Conservation (phyloP, 2,888 invertebrate genomes). For the Acrobasis repandana region DNA sequence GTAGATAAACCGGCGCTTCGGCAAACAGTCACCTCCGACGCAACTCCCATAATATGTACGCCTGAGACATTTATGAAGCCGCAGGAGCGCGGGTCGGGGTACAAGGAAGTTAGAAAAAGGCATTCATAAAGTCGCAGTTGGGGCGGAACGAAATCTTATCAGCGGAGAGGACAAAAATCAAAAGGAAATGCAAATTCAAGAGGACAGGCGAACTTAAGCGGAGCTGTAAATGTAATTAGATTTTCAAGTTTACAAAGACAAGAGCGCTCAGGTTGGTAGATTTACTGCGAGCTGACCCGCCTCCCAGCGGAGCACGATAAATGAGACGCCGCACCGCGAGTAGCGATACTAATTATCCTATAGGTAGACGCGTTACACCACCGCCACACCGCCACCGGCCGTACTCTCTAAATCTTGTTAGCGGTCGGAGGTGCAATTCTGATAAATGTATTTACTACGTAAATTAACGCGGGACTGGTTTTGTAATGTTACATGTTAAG, state of each 20-base stretch:
- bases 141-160: constrained; percentile 60
- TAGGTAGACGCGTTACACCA: constrained; percentile 65
- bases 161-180: constrained; percentile 64
- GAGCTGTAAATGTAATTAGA: constrained; percentile 81
- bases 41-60: constrained; percentile 45
- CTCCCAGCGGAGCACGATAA: constrained; percentile 76
- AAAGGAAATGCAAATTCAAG: constrained; percentile 72
- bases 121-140: constrained; percentile 32
- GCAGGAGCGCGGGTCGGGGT: constrained; percentile 18
- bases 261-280: constrained; percentile 79
- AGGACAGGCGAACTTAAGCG: constrained; percentile 72
- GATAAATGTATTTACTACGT: constrained; percentile 60
- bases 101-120: constrained; percentile 42
- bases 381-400: constrained; percentile 33
- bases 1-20: constrained; percentile 63
- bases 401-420: constrained; percentile 71
- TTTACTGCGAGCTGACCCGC: constrained; percentile 80
- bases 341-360: constrained; percentile 81
- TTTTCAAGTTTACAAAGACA: constrained; percentile 82
- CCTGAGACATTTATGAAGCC: constrained; percentile 28
- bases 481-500: constrained; percentile 18
- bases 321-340: constrained; percentile 73
- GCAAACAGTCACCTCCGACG: constrained; percentile 59
- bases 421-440: constrained; percentile 65
- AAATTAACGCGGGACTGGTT: constrained; percentile 45